Percentiles rank a stretch among this genome's conserved stretches.
phyloP scores from a whole-genome alignment of 2,797 vertebrate species.

The Sandelia bainsii region DNA sequence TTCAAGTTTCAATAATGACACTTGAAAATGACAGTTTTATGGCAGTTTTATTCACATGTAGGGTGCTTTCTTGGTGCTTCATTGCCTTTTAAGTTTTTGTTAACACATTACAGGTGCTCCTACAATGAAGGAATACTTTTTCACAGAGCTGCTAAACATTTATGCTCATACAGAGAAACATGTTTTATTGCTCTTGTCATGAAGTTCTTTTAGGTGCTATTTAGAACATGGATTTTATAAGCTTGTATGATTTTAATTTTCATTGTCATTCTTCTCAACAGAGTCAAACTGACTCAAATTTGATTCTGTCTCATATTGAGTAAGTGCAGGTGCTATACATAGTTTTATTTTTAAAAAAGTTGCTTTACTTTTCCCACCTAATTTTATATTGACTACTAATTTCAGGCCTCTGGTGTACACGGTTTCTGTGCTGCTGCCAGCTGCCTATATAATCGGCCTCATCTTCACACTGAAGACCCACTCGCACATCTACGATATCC shows the following conservation, averaged over 20 bases:
- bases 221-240: not conserved
- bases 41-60: not conserved
- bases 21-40: not conserved
- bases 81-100: too few relatives aligned
- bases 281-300: slow-evolving; percentile 77
- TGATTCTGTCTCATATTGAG: slow-evolving; percentile 83
- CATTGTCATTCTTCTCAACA: slow-evolving; percentile 38
- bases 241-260: not conserved
- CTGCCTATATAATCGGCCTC: slow-evolving; percentile 89
- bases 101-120: too few relatives aligned
- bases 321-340: slow-evolving; percentile 68
- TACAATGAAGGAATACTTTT: too few relatives aligned
- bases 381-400: not conserved
- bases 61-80: not conserved
- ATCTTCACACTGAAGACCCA: slow-evolving; percentile 92
- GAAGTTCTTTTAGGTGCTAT: not conserved
- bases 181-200: not conserved
- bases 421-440: slow-evolving; percentile 86
- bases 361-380: not conserved
- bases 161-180: too few relatives aligned
- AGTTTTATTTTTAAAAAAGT: not conserved
- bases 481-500: slow-evolving; percentile 91
- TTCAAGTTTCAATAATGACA: not conserved
- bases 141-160: too few relatives aligned
- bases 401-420: slow-evolving; percentile 88